A percentile compares a stretch with the other conserved stretches of the same genome.
phyloP scores from a whole-genome alignment of 2,888 invertebrate genomes.

The Pristionchus japonicus region DNA sequence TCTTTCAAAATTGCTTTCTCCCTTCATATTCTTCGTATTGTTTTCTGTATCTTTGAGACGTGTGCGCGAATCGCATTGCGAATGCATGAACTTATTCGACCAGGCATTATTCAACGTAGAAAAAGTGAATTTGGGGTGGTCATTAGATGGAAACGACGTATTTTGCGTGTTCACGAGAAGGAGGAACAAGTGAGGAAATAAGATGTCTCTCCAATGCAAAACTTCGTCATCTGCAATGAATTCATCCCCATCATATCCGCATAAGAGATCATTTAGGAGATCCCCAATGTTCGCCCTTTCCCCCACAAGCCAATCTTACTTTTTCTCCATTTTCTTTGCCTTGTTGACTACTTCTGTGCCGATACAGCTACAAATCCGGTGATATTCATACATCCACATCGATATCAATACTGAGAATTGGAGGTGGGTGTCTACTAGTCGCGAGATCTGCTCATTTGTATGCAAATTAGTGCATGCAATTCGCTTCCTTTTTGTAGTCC shows the following conservation, averaged over 20 bases:
- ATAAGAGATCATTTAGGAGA: background rate
- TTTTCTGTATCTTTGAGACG: background rate
- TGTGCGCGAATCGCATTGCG: background rate
- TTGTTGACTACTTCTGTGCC: background rate
- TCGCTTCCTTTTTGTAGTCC: background rate
- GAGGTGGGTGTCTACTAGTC: background rate
- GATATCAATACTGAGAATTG: background rate
- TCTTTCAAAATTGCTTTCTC: background rate
- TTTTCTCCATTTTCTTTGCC: background rate
- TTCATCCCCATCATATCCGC: background rate
- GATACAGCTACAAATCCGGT: background rate
- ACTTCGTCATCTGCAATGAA: background rate
- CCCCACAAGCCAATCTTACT: background rate
- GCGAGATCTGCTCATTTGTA: background rate
- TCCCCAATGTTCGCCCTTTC: background rate
- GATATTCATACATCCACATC: background rate
- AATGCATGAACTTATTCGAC: slow-evolving; percentile 1
- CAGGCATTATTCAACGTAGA: background rate
- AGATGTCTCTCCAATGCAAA: background rate
- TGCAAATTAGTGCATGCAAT: background rate
- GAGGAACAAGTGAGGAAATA: background rate
- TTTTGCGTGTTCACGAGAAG: background rate
- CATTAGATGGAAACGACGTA: background rate
- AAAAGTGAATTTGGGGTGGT: background rate
- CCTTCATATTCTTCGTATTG: background rate